Percentiles rank a stretch among this genome's conserved stretches.
Evolutionary conservation across 2,888 invertebrate species (phyloP).

Genomic region (Mimas tiliae): DNA sequence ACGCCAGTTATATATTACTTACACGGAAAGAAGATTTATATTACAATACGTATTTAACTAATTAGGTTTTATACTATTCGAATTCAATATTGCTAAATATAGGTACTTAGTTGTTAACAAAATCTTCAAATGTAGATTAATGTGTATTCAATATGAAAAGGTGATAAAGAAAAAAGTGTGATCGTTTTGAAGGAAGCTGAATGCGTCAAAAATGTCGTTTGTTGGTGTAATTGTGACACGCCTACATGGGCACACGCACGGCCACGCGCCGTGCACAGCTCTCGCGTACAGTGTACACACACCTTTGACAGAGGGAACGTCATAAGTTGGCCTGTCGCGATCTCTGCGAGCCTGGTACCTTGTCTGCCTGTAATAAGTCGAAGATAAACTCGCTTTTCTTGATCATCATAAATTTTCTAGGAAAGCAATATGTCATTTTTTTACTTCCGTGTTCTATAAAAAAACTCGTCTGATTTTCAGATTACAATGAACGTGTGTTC

Average conservation of each 20-base stretch:
- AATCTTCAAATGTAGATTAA: neutral
- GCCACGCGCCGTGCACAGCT: constrained; percentile 33
- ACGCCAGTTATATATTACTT: constrained; percentile 56
- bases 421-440: constrained; percentile 54
- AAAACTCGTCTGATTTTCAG: constrained; percentile 26
- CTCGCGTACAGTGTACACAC: constrained; percentile 44
- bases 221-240: constrained; percentile 61
- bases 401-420: constrained; percentile 47
- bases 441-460: constrained; percentile 65
- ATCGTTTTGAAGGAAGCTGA: constrained; percentile 31
- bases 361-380: constrained; percentile 82
- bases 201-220: constrained; percentile 42
- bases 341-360: constrained; percentile 77
- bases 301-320: constrained; percentile 68
- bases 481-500: neutral
- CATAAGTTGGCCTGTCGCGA: constrained; percentile 69
- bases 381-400: constrained; percentile 67
- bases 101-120: neutral
- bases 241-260: constrained; percentile 69
- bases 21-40: constrained; percentile 39
- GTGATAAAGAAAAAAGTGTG: neutral
- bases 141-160: neutral
- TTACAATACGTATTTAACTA: neutral
- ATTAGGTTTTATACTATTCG: neutral
- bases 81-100: neutral